These are phyloP conservation scores for Bombylius major DNA, from an alignment of 2,888 invertebrate species.

Conservation along the genomic window DNA sequence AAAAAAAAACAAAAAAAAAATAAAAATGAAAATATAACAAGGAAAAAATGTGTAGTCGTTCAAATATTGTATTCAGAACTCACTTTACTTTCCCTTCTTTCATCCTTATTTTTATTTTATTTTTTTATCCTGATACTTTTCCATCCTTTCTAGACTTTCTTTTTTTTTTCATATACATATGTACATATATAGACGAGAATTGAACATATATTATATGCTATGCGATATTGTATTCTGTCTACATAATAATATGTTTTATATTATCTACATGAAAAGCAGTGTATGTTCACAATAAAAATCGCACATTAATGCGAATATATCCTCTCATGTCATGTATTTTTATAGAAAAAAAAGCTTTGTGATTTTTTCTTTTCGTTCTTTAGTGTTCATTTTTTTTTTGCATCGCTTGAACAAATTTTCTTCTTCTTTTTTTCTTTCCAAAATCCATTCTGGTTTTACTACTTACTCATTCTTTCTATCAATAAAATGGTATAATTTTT, in stretches of 20 bases:
- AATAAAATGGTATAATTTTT: not conserved
- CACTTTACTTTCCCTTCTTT: not conserved
- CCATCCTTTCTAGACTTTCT: too few species aligned
- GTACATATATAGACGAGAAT: not conserved
- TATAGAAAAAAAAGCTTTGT: not conserved
- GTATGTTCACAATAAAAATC: not conserved
- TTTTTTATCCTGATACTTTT: too few species aligned
- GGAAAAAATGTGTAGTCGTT: not conserved
- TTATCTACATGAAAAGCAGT: not conserved
- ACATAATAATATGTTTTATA: not conserved
- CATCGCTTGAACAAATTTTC: not conserved
- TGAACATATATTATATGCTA: not conserved
- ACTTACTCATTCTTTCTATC: not conserved
- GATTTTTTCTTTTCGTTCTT: not conserved
- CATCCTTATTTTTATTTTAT: not conserved
- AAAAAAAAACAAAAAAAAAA: not conserved
- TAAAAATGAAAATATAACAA: not conserved
- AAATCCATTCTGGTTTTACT: not conserved
- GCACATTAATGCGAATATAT: not conserved
- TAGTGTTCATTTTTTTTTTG: not conserved
- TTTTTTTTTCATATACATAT: not conserved
- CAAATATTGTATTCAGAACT: not conserved
- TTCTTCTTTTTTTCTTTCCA: not conserved
- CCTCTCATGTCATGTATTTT: not conserved
- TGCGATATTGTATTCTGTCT: not conserved